phyloP scores from a whole-genome alignment of 2,888 invertebrate species.

The Lasiommata megera region DNA sequence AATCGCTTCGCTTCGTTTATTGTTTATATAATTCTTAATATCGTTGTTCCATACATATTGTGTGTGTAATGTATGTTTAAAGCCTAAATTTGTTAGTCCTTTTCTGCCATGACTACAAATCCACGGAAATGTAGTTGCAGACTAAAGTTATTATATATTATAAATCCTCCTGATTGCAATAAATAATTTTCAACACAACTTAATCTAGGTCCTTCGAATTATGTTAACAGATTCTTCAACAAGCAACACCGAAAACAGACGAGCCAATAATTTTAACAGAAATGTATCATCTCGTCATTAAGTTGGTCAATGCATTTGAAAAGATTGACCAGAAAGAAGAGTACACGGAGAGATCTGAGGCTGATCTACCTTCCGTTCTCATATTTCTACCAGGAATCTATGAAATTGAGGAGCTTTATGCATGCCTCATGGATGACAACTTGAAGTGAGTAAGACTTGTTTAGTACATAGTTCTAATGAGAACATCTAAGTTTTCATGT shows the following conservation, averaged over 20 bases:
- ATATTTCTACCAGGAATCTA: conserved; percentile 94
- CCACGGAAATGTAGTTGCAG: too few relatives aligned
- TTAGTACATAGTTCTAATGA: neutral
- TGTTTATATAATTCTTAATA: too few relatives aligned
- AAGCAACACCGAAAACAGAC: conserved; percentile 54
- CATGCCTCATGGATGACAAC: conserved; percentile 48
- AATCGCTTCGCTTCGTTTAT: too few relatives aligned
- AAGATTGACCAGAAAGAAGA: conserved; percentile 79
- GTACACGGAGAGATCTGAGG: conserved; percentile 44
- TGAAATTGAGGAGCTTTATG: conserved; percentile 89
- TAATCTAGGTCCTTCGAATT: neutral
- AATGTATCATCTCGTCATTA: conserved; percentile 83
- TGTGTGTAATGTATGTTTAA: too few relatives aligned
- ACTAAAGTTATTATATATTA: too few relatives aligned
- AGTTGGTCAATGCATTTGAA: conserved; percentile 85
- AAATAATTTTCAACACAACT: neutral
- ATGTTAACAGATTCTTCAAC: conserved; percentile 36
- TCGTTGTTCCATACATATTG: too few relatives aligned
- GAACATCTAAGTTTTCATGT: too few relatives aligned
- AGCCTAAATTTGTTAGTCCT: too few relatives aligned
- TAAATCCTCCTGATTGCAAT: too few relatives aligned
- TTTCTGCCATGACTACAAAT: too few relatives aligned
- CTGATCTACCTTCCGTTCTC: conserved; percentile 84
- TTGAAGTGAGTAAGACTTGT: conserved; percentile 47
- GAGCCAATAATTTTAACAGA: conserved; percentile 81